These are phyloP conservation scores for Zoanthus sansibaricus DNA, from an alignment of 92 coral and sea anemone species.

Conservation along the genomic window DNA sequence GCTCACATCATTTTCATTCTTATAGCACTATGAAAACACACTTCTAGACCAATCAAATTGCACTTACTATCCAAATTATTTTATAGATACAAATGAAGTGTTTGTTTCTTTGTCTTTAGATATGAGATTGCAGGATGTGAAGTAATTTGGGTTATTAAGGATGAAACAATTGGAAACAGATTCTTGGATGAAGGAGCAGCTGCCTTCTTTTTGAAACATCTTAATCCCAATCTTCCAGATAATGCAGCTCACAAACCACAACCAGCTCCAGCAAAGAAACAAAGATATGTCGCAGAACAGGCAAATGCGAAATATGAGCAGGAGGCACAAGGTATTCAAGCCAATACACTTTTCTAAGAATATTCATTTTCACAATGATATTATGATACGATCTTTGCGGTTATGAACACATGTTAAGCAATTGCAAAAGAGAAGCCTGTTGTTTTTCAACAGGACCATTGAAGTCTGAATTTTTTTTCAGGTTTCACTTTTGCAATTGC, in stretches of 20 bases:
- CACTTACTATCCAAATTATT: no score
- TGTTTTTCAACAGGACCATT: no score
- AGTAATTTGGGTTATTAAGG: constrained; percentile 94
- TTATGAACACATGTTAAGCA: no score
- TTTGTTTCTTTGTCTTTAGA: constrained; percentile 43
- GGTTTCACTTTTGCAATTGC: no score
- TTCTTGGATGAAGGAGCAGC: constrained; percentile 99
- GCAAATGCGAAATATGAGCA: neutral
- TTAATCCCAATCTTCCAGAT: constrained; percentile 40
- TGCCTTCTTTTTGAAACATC: constrained; percentile 81
- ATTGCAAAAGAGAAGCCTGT: no score
- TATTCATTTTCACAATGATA: no score
- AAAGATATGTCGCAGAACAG: constrained; percentile 62
- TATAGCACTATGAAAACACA: no score
- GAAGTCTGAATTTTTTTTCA: no score
- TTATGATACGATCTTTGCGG: no score
- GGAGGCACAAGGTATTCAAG: constrained; percentile 3
- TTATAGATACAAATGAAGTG: neutral
- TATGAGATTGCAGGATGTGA: constrained; percentile 91
- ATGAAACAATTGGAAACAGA: constrained; percentile 89
- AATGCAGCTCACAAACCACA: constrained; percentile 27
- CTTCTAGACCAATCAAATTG: no score
- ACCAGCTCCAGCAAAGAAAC: constrained; percentile 61
- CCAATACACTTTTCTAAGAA: neutral
- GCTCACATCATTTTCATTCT: no score